Evolutionary conservation across 2,797 vertebrate genomes (phyloP), one percentile per base, ranked within the genome.

Genomic region (Myotis daubentonii): DNA sequence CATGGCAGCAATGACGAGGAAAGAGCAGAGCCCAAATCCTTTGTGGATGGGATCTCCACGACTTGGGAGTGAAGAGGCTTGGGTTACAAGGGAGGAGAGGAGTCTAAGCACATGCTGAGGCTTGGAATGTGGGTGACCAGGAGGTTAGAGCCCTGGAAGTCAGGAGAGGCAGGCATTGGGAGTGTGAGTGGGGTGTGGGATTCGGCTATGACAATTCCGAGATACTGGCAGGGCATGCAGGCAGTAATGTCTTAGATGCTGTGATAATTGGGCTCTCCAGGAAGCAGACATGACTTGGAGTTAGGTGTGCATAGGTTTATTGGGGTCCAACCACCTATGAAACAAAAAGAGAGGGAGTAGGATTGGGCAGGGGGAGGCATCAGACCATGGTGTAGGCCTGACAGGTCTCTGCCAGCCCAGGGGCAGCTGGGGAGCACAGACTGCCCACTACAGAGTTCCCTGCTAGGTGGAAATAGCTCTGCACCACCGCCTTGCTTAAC

Each of bases 21-120:
- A 53, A 53, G 22, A 33, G 25, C n/a, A 53, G 49, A 22, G 30
- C 65, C 49, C 5, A 17, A 0, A 6, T 36, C 28, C 17, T 79
- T 16, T 15, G 38, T 30, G 2, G 28, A 8, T 12, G 23, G 12
- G 3, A 0, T n/a, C 33, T 30, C n/a, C 8, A 3, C 3, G 53
- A 28, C 17, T 41, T 30, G 15, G 44, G 60, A n/a, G 47, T 25
- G 51, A 53, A 23, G 53, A 33, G 53, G 2, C 15, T 60, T 66
- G 70, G 30, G 47, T 12, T 10, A 4, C n/a, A 6, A 57, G 28
- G 47, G 22, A 80, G 33, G 38, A 76, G 11, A 66, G 11, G 55
- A 38, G 20, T 30, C 8, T 4, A 49, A 44, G 28, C 28, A 72
- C 12, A 12, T 4, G 16, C 5, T n/a, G 71, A 87, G 44, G 66